These are phyloP conservation scores for Amiota mariae DNA, from an alignment of 2,888 invertebrate genomes.

Conservation along the genomic window DNA sequence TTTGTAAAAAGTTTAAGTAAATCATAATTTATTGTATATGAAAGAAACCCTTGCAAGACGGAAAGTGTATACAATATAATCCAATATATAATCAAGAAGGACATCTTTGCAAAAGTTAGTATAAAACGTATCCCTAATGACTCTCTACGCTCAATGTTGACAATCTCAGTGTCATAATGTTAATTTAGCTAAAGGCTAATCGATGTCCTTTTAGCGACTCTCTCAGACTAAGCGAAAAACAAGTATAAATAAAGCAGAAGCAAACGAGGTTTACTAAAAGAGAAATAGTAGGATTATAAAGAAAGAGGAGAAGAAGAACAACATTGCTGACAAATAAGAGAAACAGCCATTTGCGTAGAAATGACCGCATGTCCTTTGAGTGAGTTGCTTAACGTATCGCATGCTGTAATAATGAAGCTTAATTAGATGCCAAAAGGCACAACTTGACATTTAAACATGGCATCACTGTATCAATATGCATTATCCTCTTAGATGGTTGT, in stretches of 20 bases:
- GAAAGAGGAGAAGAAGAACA: background rate
- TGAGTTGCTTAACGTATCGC: no score
- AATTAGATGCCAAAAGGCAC: conserved; percentile 26
- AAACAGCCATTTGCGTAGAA: background rate
- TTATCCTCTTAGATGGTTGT: background rate
- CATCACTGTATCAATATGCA: no score
- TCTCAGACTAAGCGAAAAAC: background rate
- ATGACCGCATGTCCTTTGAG: conserved; percentile 10
- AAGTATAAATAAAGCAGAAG: background rate
- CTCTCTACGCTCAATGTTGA: background rate
- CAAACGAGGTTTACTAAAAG: background rate
- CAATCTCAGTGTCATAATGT: conserved; percentile 28
- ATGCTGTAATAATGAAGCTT: background rate
- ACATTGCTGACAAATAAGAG: background rate
- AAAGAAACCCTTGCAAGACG: background rate
- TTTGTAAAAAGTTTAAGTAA: conserved; percentile 15
- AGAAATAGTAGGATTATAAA: background rate
- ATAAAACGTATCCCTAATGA: conserved; percentile 17
- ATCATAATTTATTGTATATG: conserved; percentile 4
- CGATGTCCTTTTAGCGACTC: conserved; percentile 7
- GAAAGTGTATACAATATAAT: background rate
- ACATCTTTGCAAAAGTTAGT: background rate
- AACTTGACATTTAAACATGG: conserved; percentile 8
- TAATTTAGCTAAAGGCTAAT: conserved; percentile 25
- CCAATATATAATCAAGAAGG: conserved; percentile 5